Evolutionary conservation across 2,113 vertebrate species (phyloP).

Genomic region (Solea solea): DNA sequence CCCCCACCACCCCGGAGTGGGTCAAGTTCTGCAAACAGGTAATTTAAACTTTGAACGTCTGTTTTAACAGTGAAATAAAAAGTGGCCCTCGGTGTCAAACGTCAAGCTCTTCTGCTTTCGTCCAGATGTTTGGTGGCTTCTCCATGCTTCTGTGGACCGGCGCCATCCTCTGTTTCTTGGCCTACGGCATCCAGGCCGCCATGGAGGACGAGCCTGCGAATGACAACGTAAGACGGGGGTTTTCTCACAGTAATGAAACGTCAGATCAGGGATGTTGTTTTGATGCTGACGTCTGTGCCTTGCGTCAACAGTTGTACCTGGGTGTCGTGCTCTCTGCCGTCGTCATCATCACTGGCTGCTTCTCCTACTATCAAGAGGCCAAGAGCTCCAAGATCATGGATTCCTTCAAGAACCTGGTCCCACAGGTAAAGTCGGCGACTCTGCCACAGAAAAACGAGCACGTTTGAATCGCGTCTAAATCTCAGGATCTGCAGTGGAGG

Average conservation of each 20-base stretch:
- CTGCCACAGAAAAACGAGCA: too few relatives aligned
- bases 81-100: background rate
- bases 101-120: background rate
- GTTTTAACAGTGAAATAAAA: background rate
- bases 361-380: conserved; percentile 99
- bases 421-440: conserved; percentile 84
- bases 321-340: conserved; percentile 93
- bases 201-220: conserved; percentile 88
- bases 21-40: conserved; percentile 93
- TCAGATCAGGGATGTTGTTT: background rate
- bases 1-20: conserved; percentile 97
- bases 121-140: conserved; percentile 81
- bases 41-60: background rate
- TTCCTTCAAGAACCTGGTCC: conserved; percentile 98
- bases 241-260: background rate
- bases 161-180: conserved; percentile 94
- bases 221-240: conserved; percentile 87
- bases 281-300: background rate
- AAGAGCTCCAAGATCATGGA: conserved; percentile 99
- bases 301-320: conserved; percentile 86
- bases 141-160: conserved; percentile 97
- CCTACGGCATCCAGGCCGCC: conserved; percentile 88
- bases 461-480: too few relatives aligned
- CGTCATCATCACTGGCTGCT: conserved; percentile 97
- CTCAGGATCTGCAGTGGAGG: too few relatives aligned